A percentile compares a stretch with the other conserved stretches of the same genome.
Conservation (phyloP, 1,140 invertebrate species). For the Drosophila parvula region DNA sequence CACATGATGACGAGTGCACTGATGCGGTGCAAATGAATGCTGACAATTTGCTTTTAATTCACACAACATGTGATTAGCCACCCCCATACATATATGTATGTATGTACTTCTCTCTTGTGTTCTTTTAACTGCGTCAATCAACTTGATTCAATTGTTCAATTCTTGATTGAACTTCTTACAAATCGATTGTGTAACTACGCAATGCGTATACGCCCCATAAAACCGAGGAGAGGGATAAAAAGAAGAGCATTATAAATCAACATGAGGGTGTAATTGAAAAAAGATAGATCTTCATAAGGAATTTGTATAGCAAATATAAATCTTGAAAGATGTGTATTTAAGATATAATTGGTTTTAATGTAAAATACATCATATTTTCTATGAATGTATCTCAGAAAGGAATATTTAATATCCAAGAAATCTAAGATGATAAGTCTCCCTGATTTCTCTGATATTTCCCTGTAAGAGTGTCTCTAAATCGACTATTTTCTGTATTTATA, state of each 20-base stretch:
- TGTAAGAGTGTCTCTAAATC: constrained; percentile 1
- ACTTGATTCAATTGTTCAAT: constrained; percentile 62
- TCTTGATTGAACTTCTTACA: constrained; percentile 38
- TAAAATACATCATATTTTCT: not conserved
- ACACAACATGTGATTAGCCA: constrained; percentile 50
- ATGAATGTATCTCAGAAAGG: not conserved
- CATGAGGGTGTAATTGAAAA: not conserved
- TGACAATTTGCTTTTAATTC: constrained; percentile 62
- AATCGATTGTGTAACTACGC: constrained; percentile 52
- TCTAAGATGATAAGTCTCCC: not conserved
- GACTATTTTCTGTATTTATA: not conserved
- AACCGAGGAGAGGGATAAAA: not conserved
- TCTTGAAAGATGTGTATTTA: not conserved
- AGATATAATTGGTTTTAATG: too few relatives aligned
- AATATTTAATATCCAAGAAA: not conserved
- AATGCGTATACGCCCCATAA: constrained; percentile 10
- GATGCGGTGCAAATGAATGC: constrained; percentile 45
- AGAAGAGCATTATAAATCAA: not conserved
- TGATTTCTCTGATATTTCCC: not conserved
- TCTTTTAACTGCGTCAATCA: constrained; percentile 44
- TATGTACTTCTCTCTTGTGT: constrained; percentile 4
- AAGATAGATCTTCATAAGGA: not conserved
- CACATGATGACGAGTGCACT: constrained; percentile 37
- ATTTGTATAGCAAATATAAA: not conserved
- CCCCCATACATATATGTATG: constrained; percentile 2